Base-by-base conservation (phyloP, 2,888 invertebrate genomes). In the Dicroscelio sp. region DNA sequence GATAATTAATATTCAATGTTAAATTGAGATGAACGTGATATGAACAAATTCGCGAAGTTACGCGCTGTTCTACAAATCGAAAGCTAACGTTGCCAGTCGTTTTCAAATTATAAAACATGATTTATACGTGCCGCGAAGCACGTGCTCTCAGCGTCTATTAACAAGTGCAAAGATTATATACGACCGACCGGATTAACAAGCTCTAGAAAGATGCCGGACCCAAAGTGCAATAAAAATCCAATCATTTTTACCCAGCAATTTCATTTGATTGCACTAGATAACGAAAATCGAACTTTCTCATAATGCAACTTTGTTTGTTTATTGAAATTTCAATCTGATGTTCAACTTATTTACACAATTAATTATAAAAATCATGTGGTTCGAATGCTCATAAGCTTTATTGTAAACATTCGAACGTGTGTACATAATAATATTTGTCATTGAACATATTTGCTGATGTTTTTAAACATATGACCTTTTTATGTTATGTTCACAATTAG, bases 91-190 rank as follows among this genome's bases (percentile, higher is more conserved):
- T 71, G 67, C 55, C 63, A 76, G 69, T 14, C 30, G 78, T 86
- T 60, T 86, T 71, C 60, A 48, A 79, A 69, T 86, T 78, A 71
- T 71, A 79, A 79, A 79, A 86, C 85, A 30, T 86, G 86, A 86
- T 43, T 79, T 71, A 79, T 86, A 86, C 58, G 79, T 79, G 86
- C 78, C 60, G 60, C 30, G 52, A 79, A 71, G 79, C 79, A 86
- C 86, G 86, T 86, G 85, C 35, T 60, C 38, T n/a, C 20, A 27
- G 48, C 78, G 60, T 52, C 60, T 86, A 86, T 79, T 86, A 63
- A 65, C 71, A 86, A 86, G 85, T 86, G 85, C 78, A 86, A 78
- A 86, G 85, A 86, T 86, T 86, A 67, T 63, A 55, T 30, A 67
- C 67, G 25, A 38, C 25, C 38, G 55, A 38, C 25, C 38, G 55